These are phyloP conservation scores for Drosophila albomicans DNA, from an alignment of 1,140 invertebrate genomes.

Conservation along the genomic window DNA sequence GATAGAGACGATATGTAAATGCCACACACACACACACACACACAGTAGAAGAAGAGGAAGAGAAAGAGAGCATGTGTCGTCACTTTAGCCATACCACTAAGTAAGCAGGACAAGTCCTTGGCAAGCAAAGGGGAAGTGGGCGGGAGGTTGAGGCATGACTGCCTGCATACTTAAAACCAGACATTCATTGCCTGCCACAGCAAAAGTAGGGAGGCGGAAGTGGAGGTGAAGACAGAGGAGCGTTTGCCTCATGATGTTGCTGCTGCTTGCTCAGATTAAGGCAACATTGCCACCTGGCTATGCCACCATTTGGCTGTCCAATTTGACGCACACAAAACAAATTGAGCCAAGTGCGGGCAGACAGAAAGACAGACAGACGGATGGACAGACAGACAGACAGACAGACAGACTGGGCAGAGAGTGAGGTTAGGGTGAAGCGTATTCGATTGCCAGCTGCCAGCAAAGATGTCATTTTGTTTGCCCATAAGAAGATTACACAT, in stretches of 20 bases:
- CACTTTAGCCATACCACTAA: slow-evolving; percentile 53
- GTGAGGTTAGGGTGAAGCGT: not conserved
- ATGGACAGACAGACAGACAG: not conserved
- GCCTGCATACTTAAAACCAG: slow-evolving; percentile 60
- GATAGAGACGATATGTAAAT: slow-evolving; percentile 82
- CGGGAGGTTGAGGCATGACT: slow-evolving; percentile 8
- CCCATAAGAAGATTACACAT: slow-evolving; percentile 69
- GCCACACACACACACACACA: slow-evolving; percentile 54
- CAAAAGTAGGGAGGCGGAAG: not conserved
- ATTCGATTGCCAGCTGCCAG: slow-evolving; percentile 45
- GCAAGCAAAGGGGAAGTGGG: too few relatives aligned
- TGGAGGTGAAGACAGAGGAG: not conserved
- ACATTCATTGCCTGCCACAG: slow-evolving; percentile 59
- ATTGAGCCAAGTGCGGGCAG: slow-evolving; percentile 41
- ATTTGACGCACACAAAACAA: slow-evolving; percentile 74
- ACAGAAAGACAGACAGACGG: not conserved
- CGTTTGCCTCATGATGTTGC: slow-evolving; percentile 24
- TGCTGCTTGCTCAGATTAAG: slow-evolving; percentile 24
- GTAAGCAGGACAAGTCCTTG: slow-evolving; percentile 49
- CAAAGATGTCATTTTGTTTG: slow-evolving; percentile 64
- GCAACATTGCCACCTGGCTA: slow-evolving; percentile 42
- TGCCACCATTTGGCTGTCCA: slow-evolving; percentile 73
- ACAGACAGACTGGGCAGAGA: not conserved
- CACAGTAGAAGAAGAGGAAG: not conserved
- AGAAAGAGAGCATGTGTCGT: slow-evolving; percentile 63